These are phyloP conservation scores for Tangara arthus DNA, from an alignment of 2,797 vertebrate species.

Conservation along the genomic window DNA sequence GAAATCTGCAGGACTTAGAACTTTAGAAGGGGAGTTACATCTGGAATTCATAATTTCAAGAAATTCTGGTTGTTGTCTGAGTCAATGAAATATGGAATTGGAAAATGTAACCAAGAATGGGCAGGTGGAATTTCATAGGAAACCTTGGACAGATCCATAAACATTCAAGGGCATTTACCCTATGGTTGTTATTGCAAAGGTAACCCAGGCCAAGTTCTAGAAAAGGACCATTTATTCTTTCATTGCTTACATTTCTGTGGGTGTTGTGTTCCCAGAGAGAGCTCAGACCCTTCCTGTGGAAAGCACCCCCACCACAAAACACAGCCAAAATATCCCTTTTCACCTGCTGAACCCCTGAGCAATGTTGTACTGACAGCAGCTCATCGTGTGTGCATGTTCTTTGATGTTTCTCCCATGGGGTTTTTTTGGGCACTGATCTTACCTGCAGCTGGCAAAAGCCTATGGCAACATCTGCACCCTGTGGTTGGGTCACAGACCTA, in stretches of 20 bases:
- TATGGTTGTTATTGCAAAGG: background rate
- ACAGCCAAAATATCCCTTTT: background rate
- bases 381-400: rapidly evolving
- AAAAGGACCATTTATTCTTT: background rate
- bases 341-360: background rate
- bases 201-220: background rate
- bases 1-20: background rate
- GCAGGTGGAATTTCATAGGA: background rate
- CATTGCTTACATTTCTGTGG: background rate
- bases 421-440: background rate
- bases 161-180: background rate
- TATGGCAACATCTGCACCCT: conserved; percentile 25
- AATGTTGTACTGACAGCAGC: background rate
- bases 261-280: background rate
- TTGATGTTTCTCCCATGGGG: background rate
- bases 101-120: background rate
- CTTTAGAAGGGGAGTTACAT: background rate
- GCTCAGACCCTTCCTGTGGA: background rate
- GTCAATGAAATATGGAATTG: background rate
- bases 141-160: background rate
- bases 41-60: background rate
- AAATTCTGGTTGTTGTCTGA: background rate
- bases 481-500: background rate
- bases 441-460: conserved; percentile 4
- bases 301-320: background rate